Percentiles rank a stretch among this genome's conserved stretches.
Conservation (phyloP, 2,888 invertebrate genomes). For the Mythimna impura region DNA sequence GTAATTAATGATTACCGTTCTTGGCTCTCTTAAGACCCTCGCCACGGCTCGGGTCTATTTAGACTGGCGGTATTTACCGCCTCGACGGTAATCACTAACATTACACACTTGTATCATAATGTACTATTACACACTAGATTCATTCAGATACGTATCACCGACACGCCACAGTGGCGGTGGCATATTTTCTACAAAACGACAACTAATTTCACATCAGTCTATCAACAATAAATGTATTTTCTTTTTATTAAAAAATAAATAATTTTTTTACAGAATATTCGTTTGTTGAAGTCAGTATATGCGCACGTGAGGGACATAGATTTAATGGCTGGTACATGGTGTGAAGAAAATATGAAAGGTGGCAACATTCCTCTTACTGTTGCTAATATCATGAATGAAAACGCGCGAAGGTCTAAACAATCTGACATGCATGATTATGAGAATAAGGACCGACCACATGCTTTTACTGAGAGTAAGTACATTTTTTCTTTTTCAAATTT, state of each 20-base stretch:
- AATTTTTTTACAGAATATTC: slow-evolving; percentile 5
- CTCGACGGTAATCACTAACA: no score
- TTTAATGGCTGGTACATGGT: slow-evolving; percentile 95
- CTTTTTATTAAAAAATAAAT: neutral
- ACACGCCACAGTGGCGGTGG: no score
- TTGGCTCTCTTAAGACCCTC: no score
- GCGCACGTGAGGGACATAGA: slow-evolving; percentile 92
- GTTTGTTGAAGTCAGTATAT: neutral
- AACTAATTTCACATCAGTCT: no score
- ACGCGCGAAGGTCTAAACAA: slow-evolving; percentile 93
- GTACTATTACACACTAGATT: no score
- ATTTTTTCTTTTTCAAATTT: neutral
- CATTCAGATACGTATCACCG: no score
- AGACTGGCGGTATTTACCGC: no score
- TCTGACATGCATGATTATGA: slow-evolving; percentile 96
- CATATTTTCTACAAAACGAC: no score
- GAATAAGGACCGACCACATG: slow-evolving; percentile 52
- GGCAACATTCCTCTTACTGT: slow-evolving; percentile 96
- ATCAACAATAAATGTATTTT: neutral
- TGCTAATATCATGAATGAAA: slow-evolving; percentile 95
- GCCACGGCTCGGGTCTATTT: no score
- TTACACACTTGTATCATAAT: no score
- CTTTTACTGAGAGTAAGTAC: slow-evolving; percentile 61
- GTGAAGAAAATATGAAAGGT: slow-evolving; percentile 93
- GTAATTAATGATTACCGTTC: no score